phyloP scores from a whole-genome alignment of 2,888 invertebrate species.

The Pyrgus malvae region DNA sequence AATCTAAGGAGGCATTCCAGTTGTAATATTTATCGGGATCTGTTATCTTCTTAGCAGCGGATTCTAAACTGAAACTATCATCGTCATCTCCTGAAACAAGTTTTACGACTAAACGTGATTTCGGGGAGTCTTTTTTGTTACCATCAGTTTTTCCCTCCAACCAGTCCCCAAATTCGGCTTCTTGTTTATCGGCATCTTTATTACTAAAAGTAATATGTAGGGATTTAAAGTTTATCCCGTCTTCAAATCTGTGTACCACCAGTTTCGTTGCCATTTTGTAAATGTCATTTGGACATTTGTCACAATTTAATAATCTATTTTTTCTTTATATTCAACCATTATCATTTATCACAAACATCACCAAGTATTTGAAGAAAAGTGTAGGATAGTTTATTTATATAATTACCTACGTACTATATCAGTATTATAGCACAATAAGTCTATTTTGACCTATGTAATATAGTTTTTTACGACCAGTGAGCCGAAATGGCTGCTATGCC shows the following conservation, averaged over 20 bases:
- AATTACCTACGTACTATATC: too few species aligned
- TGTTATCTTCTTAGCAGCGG: constrained; percentile 54
- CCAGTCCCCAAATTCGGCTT: constrained; percentile 62
- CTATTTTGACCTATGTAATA: too few species aligned
- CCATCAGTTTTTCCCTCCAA: constrained; percentile 50
- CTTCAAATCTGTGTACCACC: constrained; percentile 71
- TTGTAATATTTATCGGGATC: constrained; percentile 34
- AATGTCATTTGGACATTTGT: constrained; percentile 28
- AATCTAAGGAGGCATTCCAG: constrained; percentile 11
- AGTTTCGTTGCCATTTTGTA: constrained; percentile 70
- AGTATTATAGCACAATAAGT: too few species aligned
- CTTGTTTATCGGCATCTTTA: constrained; percentile 43
- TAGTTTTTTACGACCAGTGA: too few species aligned
- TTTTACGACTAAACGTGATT: constrained; percentile 67
- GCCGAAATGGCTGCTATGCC: too few species aligned
- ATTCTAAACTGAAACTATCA: constrained; percentile 58
- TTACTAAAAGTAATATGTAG: constrained; percentile 58
- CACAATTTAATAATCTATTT: background rate
- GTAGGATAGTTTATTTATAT: too few species aligned
- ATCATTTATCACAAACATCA: background rate
- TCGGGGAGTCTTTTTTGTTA: constrained; percentile 52
- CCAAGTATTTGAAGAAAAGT: background rate
- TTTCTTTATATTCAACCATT: background rate
- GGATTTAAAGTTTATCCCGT: constrained; percentile 59
- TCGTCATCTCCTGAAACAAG: constrained; percentile 56